Base-by-base conservation (phyloP, 2,888 invertebrate species). In the Dioctria rufipes region DNA sequence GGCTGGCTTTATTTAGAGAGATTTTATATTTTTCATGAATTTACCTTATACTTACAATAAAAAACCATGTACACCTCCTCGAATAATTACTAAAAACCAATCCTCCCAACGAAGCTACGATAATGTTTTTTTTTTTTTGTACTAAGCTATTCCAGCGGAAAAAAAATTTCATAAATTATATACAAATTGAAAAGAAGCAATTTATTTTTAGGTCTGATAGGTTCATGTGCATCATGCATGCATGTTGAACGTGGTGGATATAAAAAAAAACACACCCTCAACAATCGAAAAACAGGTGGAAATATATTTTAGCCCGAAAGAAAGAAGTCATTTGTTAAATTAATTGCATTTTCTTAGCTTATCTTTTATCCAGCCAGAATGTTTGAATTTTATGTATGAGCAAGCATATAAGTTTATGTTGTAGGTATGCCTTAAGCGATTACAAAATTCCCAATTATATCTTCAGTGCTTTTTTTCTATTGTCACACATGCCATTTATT, bases 311-410 rank as follows among this genome's bases (percentile, higher is more conserved):
- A 13, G 63, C 40, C 39, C 25, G 66, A 11, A 78, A 54, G 49
- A 25, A 60, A 40, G 67, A 60, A 69, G 67, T 51, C 54, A 79
- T 79, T 79, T 79, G 79, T 79, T 79, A 79, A 67, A 46, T 79
- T 79, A 79, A 79, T 79, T 79, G 79, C 79, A 79, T 79, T 79
- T 69, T 66, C 40, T 75, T 60, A 75, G 11, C 60, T 75, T 75
- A 75, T 75, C 75, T 75, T 25, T 25, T 9, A 8, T 37, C 5
- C 65, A 39, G 65, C 40, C 40, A 25, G 25, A 25, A 25, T 25
- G 0, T 25, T 25, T 25, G 25, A 25, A 25, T 25, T 25, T 25
- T n/a, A 51, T 11, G 51, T 51, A n/a, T 3, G 51, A 51, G 4
- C 8, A 11, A 51, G 51, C 51, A 51, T 25, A 13, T n/a, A 46